Conservation (phyloP, 2,797 vertebrate genomes). For the Cottoperca gobio region DNA sequence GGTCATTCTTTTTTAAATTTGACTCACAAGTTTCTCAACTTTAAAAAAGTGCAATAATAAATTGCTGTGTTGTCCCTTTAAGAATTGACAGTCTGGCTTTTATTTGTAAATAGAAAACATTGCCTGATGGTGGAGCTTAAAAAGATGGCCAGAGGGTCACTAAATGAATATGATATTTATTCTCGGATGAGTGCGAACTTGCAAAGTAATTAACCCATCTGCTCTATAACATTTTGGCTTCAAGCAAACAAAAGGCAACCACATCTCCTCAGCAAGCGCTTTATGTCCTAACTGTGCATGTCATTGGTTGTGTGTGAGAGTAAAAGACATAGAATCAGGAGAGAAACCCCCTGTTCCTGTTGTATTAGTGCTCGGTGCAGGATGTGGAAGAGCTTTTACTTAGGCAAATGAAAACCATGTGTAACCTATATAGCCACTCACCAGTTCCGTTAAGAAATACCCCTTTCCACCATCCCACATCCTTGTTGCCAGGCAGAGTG, state of each 20-base stretch:
- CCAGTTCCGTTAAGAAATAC: slow-evolving; percentile 23
- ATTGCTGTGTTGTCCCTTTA: background rate
- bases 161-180: background rate
- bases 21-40: background rate
- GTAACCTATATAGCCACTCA: slow-evolving; percentile 60
- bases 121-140: background rate
- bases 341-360: slow-evolving; percentile 21
- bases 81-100: background rate
- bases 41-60: background rate
- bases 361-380: slow-evolving; percentile 50
- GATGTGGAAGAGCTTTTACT: slow-evolving; percentile 60
- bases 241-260: slow-evolving; percentile 2
- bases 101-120: no score
- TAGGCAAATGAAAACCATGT: slow-evolving; percentile 75
- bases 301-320: background rate
- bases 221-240: no score
- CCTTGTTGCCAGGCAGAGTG: slow-evolving; percentile 58
- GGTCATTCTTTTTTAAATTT: background rate
- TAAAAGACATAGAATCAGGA: background rate
- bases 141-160: background rate
- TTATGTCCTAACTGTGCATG: background rate
- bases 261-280: background rate
- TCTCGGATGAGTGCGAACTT: background rate
- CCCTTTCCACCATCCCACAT: slow-evolving; percentile 47
- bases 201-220: no score